Evolutionary conservation across 2,797 vertebrate species (phyloP).

Genomic region (Leptodactylus fallax): DNA sequence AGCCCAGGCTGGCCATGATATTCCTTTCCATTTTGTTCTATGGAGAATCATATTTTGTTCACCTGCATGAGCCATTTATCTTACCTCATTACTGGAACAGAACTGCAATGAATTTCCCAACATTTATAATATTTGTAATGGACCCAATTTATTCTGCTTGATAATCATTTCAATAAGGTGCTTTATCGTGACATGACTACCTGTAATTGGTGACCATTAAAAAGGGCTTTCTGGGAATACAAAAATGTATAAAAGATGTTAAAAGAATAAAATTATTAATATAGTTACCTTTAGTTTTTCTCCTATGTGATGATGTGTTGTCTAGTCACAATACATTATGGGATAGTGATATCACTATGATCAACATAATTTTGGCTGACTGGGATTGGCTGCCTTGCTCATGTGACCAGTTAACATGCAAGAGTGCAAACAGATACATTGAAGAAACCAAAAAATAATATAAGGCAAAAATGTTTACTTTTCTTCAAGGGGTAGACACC

Average conservation of each 20-base stretch:
- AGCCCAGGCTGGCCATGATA: slow-evolving; percentile 66
- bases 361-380: too few relatives aligned
- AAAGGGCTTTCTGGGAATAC: not conserved
- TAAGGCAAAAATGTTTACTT: too few relatives aligned
- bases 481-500: too few relatives aligned
- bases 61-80: slow-evolving; percentile 9
- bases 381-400: too few relatives aligned
- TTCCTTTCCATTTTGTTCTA: slow-evolving; percentile 65
- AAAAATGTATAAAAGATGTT: not conserved
- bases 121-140: slow-evolving; percentile 23
- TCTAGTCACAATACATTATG: not conserved
- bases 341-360: too few relatives aligned
- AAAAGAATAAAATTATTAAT: too few relatives aligned
- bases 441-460: too few relatives aligned
- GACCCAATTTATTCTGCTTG: slow-evolving; percentile 25
- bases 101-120: not conserved
- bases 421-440: too few relatives aligned
- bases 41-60: slow-evolving; percentile 13
- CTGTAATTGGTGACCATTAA: slow-evolving; percentile 7
- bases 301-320: not conserved
- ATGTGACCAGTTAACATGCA: too few relatives aligned
- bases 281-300: too few relatives aligned
- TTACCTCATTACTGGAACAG: slow-evolving; percentile 36
- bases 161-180: slow-evolving; percentile 19
- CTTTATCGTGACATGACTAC: not conserved